Base-by-base conservation (phyloP, 1,140 invertebrate genomes). In the Polypedilum pembai region DNA sequence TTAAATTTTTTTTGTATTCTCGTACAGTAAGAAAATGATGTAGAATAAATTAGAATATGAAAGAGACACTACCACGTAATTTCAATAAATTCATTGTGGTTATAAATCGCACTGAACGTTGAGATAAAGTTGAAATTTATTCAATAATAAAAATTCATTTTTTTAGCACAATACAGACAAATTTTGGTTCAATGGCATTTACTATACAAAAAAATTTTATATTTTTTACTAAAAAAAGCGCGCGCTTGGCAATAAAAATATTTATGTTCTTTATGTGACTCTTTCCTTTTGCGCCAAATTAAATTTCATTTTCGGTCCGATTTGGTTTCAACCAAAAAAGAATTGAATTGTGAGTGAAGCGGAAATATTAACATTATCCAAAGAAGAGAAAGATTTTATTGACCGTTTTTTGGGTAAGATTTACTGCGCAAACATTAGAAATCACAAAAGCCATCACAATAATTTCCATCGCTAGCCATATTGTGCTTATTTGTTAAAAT, bases 291-390 rank as follows among this genome's bases (percentile, higher is more conserved):
- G n/a, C 45, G n/a, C 45, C 12, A 56, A 56, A 56, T 56, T 56
- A 56, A 56, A 56, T 56, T 56, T 56, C 24, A 33, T 33, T 56
- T n/a, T 56, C 45, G 45, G 45, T 56, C n/a, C n/a, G n/a, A n/a
- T n/a, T n/a, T n/a, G n/a, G n/a, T n/a, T n/a, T n/a, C 45, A 56
- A 56, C 45, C 45, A n/a, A 56, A 56, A 12, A 33, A 33, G 10
- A 56, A 56, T n/a, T 56, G 45, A 56, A 33, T 33, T 33, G 45
- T 56, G 45, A 56, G n/a, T 56, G 45, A 56, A 56, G 15, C 45
- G 45, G 45, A 56, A 56, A n/a, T 12, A 56, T 56, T 56, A 56
- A 56, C 45, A 56, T 56, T 56, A 56, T 56, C n/a, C 45, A 56
- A 56, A 56, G 12, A 56, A 56, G n/a, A 56, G 8, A 12, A n/a